A percentile compares a stretch with the other conserved stretches of the same genome.
These are phyloP conservation scores for Drosophila truncata DNA, from an alignment of 1,140 invertebrate genomes.

Conservation along the genomic window DNA sequence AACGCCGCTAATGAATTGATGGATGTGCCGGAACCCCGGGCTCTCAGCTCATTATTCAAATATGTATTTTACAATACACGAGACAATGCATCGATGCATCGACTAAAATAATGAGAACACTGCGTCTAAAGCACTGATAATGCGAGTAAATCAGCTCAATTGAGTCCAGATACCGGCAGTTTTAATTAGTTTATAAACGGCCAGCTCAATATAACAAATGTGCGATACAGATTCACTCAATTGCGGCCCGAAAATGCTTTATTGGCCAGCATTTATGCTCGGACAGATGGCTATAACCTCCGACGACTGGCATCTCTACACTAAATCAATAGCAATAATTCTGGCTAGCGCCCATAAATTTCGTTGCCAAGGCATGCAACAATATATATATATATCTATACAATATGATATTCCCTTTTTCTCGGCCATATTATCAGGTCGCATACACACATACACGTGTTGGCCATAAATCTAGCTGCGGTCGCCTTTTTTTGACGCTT, in stretches of 20 bases:
- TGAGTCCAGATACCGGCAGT: slow-evolving; percentile 3
- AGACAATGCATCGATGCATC: slow-evolving; percentile 3
- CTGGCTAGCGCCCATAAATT: slow-evolving; percentile 60
- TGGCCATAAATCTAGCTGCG: slow-evolving; percentile 61
- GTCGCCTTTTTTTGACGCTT: slow-evolving; percentile 50
- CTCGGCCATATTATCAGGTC: slow-evolving; percentile 31
- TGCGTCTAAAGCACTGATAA: slow-evolving; percentile 4
- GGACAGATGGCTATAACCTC: slow-evolving; percentile 28
- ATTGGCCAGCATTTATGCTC: slow-evolving; percentile 54
- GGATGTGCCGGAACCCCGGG: background rate
- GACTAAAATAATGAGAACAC: background rate
- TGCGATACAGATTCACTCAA: background rate
- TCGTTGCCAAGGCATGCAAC: slow-evolving; percentile 26
- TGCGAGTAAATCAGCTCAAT: slow-evolving; percentile 7
- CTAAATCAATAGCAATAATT: slow-evolving; percentile 79
- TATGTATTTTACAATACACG: background rate
- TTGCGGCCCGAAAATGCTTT: slow-evolving; percentile 30
- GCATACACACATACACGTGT: slow-evolving; percentile 41
- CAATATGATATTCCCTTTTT: slow-evolving; percentile 42
- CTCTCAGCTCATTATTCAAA: slow-evolving; percentile 6
- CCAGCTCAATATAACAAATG: background rate
- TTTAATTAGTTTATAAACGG: slow-evolving; percentile 28
- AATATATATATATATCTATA: slow-evolving; percentile 33
- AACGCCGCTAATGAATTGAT: slow-evolving; percentile 28
- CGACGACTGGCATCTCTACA: slow-evolving; percentile 19